phyloP scores from a whole-genome alignment of 2,888 invertebrate genomes.

The Eubasilissa splendida region DNA sequence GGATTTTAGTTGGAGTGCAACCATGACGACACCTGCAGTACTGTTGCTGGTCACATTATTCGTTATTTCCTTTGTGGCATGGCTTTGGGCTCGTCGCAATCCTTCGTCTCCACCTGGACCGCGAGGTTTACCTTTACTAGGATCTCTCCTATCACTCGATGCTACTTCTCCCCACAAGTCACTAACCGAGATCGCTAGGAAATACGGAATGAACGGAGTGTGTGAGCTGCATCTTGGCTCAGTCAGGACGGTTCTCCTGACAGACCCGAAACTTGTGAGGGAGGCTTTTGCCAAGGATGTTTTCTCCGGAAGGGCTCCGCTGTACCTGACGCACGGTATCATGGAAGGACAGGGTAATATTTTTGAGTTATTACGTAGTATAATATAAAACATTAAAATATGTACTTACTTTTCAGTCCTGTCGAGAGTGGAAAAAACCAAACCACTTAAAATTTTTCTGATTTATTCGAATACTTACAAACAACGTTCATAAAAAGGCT shows the following conservation, averaged over 20 bases:
- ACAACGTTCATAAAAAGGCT: neutral
- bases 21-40: neutral
- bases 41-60: slow-evolving; percentile 60
- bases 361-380: neutral
- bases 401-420: neutral
- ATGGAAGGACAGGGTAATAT: slow-evolving; percentile 87
- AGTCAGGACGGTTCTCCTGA: slow-evolving; percentile 83
- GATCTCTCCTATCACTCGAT: slow-evolving; percentile 84
- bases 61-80: slow-evolving; percentile 63
- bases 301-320: slow-evolving; percentile 84
- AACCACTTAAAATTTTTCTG: too few relatives aligned
- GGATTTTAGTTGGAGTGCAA: neutral
- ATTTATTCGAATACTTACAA: too few relatives aligned
- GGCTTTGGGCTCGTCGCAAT: slow-evolving; percentile 66
- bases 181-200: slow-evolving; percentile 76
- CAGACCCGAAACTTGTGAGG: slow-evolving; percentile 81
- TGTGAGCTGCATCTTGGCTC: slow-evolving; percentile 84
- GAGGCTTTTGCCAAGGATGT: slow-evolving; percentile 81
- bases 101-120: slow-evolving; percentile 83
- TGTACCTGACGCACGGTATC: slow-evolving; percentile 88
- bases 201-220: slow-evolving; percentile 77
- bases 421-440: too few relatives aligned
- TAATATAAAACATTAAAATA: too few relatives aligned
- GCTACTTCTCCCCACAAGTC: slow-evolving; percentile 80
- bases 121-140: slow-evolving; percentile 83